Evolutionary conservation across 2,888 invertebrate species (phyloP), one percentile per base, ranked within the genome.

Genomic region (Cephus pulcher): DNA sequence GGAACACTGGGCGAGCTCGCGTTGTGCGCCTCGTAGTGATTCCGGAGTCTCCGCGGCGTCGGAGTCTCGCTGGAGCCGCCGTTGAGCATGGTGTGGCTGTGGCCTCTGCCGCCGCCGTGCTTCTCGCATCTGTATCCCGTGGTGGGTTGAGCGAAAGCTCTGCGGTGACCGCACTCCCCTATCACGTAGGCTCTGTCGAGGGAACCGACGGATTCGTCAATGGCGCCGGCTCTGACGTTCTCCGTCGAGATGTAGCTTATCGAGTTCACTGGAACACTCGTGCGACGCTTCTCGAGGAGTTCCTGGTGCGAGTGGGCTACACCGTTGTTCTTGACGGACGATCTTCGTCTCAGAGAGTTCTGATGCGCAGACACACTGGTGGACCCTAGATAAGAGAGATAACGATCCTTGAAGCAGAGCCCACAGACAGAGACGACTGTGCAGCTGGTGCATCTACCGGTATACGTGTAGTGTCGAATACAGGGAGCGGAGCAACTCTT

Each of bases 111-210:
- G 35, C 87, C 91, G 30, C 88, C 89, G 83, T 90, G 90, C 75
- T 89, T 90, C 81, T 92, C 91, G 82, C 91, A 91, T 34, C 91
- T 88, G 79, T 90, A 91, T 23, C 91, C 90, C 35, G 90, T 87
- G 33, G 86, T 82, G 76, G 88, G 84, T 77, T 83, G 88, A 81
- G 83, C 84, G 35, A 82, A 87, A 74, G 82, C 86, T 40, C 88
- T 84, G 69, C 88, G 88, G 79, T 90, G 90, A 11, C 90, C 89
- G 80, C 90, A 90, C 77, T 89, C 90, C n/a, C 89, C 89, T 75
- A 89, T 89, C 12, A 89, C 85, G 80, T 89, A 89, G 12, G 87
- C 82, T 75, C 86, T 86, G 78, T 89, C 88, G 79, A 90, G 86
- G 30, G 86, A 81, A n/a, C 86, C 86, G 12, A 86, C 79, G 37